Percentiles rank a stretch among this genome's conserved stretches.
Conservation (phyloP, 2,113 vertebrate species). For the Bubalus kerabau region DNA sequence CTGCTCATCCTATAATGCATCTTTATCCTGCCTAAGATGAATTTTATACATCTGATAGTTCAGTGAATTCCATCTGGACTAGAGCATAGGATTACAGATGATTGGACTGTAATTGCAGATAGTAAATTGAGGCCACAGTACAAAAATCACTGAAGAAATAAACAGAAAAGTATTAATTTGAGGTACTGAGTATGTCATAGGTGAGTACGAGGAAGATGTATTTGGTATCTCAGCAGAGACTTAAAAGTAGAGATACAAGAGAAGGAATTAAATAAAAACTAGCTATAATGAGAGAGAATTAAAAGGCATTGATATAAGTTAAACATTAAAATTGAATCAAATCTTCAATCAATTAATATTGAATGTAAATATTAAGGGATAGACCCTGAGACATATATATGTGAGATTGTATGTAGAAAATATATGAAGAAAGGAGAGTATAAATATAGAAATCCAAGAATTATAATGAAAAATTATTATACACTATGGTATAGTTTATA, state of each 20-base stretch:
- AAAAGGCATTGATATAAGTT: not conserved
- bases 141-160: not conserved
- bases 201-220: not conserved
- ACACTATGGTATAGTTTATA: not conserved
- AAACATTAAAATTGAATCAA: conserved; percentile 12
- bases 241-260: not conserved
- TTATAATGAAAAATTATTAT: not conserved
- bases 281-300: not conserved
- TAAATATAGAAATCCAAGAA: not conserved
- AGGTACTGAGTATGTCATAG: not conserved
- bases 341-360: not conserved
- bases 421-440: not conserved
- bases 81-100: not conserved
- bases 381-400: not conserved
- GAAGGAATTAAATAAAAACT: not conserved
- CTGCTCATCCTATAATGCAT: not conserved
- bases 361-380: not conserved
- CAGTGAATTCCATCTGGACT: not conserved
- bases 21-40: not conserved
- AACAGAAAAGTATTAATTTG: not conserved
- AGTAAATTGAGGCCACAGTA: not conserved
- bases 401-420: not conserved
- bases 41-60: not conserved
- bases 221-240: not conserved
- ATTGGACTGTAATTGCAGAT: not conserved